Evolutionary conservation across 1,140 invertebrate species (phyloP).

Genomic region (Grapholita molesta): DNA sequence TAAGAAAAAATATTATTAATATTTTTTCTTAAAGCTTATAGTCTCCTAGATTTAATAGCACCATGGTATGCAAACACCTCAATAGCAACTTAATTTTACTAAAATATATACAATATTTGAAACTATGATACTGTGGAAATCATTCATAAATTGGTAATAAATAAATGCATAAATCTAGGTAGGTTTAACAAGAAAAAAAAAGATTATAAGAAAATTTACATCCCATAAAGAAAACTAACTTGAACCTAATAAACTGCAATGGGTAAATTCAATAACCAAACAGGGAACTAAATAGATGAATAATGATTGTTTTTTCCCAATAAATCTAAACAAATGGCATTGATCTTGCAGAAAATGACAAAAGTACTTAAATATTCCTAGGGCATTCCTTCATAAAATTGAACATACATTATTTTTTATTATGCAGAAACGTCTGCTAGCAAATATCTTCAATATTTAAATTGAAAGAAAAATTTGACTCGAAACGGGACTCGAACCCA

Average conservation of each 20-base stretch:
- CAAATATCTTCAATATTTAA: too few relatives aligned
- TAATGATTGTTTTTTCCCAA: background rate
- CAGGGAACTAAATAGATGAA: background rate
- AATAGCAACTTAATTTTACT: too few relatives aligned
- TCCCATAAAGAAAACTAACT: background rate
- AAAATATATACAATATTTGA: too few relatives aligned
- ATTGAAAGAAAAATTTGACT: too few relatives aligned
- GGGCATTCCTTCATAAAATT: too few relatives aligned
- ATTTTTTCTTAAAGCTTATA: background rate
- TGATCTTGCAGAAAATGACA: background rate
- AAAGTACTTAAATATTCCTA: background rate
- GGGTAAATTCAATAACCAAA: background rate
- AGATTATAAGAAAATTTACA: background rate
- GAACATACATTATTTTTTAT: too few relatives aligned
- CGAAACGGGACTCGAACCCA: too few relatives aligned
- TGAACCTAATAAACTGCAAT: background rate
- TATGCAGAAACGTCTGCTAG: too few relatives aligned
- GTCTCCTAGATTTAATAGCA: background rate
- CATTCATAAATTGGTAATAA: background rate
- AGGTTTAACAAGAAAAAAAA: background rate
- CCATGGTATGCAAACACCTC: background rate
- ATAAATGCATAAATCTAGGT: background rate
- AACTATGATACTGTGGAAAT: background rate
- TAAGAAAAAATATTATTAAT: background rate
- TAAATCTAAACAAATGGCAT: background rate